Base-by-base conservation (phyloP, 2,113 vertebrate genomes). In the Sphaerodactylus townsendi region DNA sequence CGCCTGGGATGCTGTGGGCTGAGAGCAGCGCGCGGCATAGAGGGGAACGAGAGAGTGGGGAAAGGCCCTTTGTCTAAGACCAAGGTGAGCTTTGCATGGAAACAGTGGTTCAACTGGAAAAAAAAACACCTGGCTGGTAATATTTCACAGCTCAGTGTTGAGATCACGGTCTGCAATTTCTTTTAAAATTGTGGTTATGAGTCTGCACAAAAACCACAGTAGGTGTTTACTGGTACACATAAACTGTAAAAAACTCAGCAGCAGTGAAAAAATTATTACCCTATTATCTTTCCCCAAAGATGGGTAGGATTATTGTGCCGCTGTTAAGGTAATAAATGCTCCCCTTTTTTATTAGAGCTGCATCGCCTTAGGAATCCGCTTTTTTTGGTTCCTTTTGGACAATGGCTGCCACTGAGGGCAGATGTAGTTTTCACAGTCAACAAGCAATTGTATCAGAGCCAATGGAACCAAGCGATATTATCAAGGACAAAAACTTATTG, bases 391-490 rank as follows among this genome's bases (percentile, higher is more conserved):
- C 17, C 25, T 79, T 91, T 81, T 84, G 84, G n/a, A 86, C 53
- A 65, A 65, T 89, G 82, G 86, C 73, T 65, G 37, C 82, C 88
- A 88, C 89, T 87, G 83, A 91, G 84, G 84, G 91, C 92, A 91
- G 92, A 92, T 86, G 89, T 84, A 90, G 91, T 93, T 93, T 93
- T 93, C 92, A 91, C 89, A 89, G 87, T 91, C 91, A 93, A 91
- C 92, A 92, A 87, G 90, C 92, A 92, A 87, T 92, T 88, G 87
- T 88, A 86, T 91, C 87, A 87, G 91, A 82, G 88, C 87, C 91
- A 90, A 91, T 90, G 85, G 89, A 90, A 86, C 78, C 77, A 90
- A 83, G 87, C 70, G 91, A 91, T 88, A 77, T 68, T n/a, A n/a
- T n/a, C 77, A 86, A 28, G 28, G 86, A 81, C 77, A 82, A 86